A percentile compares a stretch with the other conserved stretches of the same genome.
These are phyloP conservation scores for Mugil cephalus DNA, from an alignment of 2,113 vertebrate species.

Conservation along the genomic window DNA sequence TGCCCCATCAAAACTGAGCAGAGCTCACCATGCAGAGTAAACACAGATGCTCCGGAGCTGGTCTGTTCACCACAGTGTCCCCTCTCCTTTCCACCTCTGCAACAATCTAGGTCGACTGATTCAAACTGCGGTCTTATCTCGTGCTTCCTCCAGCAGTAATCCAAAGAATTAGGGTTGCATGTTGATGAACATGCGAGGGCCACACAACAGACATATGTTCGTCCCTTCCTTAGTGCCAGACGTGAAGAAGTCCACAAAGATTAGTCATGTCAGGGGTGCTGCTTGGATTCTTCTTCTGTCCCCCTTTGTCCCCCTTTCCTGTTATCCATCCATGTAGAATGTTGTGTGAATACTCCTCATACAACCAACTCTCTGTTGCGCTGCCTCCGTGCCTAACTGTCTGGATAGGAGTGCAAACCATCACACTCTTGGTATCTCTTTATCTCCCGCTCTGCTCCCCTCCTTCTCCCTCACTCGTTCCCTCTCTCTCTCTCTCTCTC, in stretches of 20 bases:
- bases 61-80: slow-evolving; percentile 39
- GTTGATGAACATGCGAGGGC: slow-evolving; percentile 44
- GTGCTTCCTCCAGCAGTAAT: slow-evolving; percentile 49
- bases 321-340: slow-evolving; percentile 39
- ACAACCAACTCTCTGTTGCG: slow-evolving; percentile 64
- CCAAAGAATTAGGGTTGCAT: slow-evolving; percentile 42
- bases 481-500: slow-evolving; percentile 69
- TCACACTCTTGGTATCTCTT: slow-evolving; percentile 76
- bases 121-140: slow-evolving; percentile 33
- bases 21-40: slow-evolving; percentile 71
- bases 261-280: slow-evolving; percentile 48
- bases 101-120: slow-evolving; percentile 49
- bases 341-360: slow-evolving; percentile 46
- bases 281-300: slow-evolving; percentile 35
- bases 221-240: slow-evolving; percentile 30
- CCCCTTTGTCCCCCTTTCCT: slow-evolving; percentile 4
- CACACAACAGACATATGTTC: slow-evolving; percentile 60
- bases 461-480: slow-evolving; percentile 73
- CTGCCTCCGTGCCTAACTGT: slow-evolving; percentile 60
- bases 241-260: slow-evolving; percentile 57
- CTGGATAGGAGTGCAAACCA: slow-evolving; percentile 70
- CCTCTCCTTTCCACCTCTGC: slow-evolving; percentile 34
- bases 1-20: slow-evolving; percentile 55
- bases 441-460: slow-evolving; percentile 76
- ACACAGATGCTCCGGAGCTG: slow-evolving; percentile 65